phyloP scores from a whole-genome alignment of 2,888 invertebrate species.

The Dyspetes luteomarginatus region DNA sequence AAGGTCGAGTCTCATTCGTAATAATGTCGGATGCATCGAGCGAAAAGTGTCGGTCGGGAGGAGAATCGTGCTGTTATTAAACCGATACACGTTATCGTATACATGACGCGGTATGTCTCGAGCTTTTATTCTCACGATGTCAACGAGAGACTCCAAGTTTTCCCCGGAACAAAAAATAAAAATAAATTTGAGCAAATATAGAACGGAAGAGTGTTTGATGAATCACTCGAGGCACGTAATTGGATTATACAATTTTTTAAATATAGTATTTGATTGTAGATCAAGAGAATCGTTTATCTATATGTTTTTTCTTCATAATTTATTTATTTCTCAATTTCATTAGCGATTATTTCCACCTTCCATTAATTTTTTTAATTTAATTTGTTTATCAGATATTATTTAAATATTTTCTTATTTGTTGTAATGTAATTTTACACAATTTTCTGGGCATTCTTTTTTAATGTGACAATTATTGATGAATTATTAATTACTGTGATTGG shows the following conservation, averaged over 20 bases:
- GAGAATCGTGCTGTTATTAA: slow-evolving; percentile 11
- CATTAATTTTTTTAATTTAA: too few species aligned
- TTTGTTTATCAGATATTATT: too few species aligned
- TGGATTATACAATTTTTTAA: slow-evolving; percentile 14
- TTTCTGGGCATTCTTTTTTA: too few species aligned
- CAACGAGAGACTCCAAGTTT: neutral
- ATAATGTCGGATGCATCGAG: slow-evolving; percentile 42
- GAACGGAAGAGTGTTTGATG: slow-evolving; percentile 15
- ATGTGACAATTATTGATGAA: too few species aligned
- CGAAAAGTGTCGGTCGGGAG: neutral
- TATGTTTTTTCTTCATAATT: too few species aligned
- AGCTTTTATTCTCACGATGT: neutral
- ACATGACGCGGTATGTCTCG: slow-evolving; percentile 17
- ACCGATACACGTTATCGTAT: neutral
- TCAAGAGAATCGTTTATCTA: too few species aligned
- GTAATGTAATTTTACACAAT: too few species aligned
- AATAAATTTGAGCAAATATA: slow-evolving; percentile 15
- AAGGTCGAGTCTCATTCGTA: slow-evolving; percentile 62
- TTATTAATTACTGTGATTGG: too few species aligned
- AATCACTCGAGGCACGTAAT: neutral
- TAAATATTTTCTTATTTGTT: too few species aligned
- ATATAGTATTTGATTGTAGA: neutral
- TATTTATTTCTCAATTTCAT: neutral
- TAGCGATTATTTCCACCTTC: too few species aligned
- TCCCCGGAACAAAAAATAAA: neutral